Percentiles rank a stretch among this genome's conserved stretches.
phyloP scores from a whole-genome alignment of 2,113 vertebrate species.

The Oryzias javanicus region DNA sequence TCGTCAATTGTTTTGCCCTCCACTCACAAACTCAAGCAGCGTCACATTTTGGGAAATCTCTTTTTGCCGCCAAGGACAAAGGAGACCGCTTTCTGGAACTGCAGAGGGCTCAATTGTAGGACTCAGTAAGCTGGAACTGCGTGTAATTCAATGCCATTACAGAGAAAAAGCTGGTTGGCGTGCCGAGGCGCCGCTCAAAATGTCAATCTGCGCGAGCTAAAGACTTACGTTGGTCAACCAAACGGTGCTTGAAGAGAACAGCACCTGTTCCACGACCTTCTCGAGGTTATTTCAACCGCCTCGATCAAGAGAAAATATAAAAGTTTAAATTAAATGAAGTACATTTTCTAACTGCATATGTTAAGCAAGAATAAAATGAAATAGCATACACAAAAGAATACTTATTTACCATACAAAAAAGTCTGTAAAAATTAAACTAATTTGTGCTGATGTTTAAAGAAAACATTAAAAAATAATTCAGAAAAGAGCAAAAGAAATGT shows the following conservation, averaged over 20 bases:
- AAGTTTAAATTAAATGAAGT: no score
- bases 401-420: no score
- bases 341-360: no score
- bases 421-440: no score
- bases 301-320: no score
- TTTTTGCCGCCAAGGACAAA: slow-evolving; percentile 67
- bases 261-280: neutral
- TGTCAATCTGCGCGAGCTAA: slow-evolving; percentile 32
- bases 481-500: no score
- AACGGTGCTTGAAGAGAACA: neutral
- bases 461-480: no score
- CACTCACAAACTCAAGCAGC: slow-evolving; percentile 24
- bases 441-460: no score
- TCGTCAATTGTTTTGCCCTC: neutral
- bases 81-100: slow-evolving; percentile 63
- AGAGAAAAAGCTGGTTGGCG: slow-evolving; percentile 61
- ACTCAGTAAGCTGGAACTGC: slow-evolving; percentile 77
- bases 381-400: no score
- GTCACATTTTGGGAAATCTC: slow-evolving; percentile 47
- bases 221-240: slow-evolving; percentile 35
- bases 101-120: slow-evolving; percentile 73
- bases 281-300: neutral
- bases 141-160: slow-evolving; percentile 72
- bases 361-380: no score
- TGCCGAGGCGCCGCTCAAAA: slow-evolving; percentile 55